Base-by-base conservation (phyloP, 2,113 vertebrate genomes). In the Eubucco bourcierii region DNA sequence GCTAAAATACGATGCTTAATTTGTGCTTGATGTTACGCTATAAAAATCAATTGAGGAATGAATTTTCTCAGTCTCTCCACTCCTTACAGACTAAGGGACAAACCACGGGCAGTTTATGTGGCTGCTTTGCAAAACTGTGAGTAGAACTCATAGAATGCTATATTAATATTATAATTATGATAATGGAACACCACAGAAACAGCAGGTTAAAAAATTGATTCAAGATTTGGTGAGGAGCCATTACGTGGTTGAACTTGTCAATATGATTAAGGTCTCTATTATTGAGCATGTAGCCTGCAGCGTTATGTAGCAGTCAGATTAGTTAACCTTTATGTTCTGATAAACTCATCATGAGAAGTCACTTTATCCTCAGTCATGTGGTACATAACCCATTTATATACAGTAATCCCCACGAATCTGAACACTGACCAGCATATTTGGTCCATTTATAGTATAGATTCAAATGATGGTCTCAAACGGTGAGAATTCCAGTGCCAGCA, bases 321-420 rank as follows among this genome's bases (percentile, higher is more conserved):
- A 81, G 31, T 31, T 23, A 81, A 37, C 29, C 12, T 74, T 65
- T 70, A 59, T 60, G 75, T 12, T 80, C 28, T 72, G 14, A 41
- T n/a, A 72, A 0, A 0, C 7, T 71, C 10, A 33, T 2, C 31
- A 20, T 17, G 12, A 74, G 31, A 63, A 14, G 18, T 56, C 5
- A 31, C 70, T 88, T 94, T 52, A 33, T 90, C 12, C n/a, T 87
- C 27, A 75, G 75, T 52, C 28, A 71, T 31, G 37, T 60, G 52
- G 27, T 44, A 70, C 7, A 31, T 89, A 65, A 89, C 78, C 19
- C 25, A 50, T 78, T 78, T 79, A 64, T 60, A n/a, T 73, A 60
- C n/a, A 60, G 4, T 44, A 65, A 11, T 65, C 19, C 8, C 31
- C 23, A 74, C 44, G 25, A 64, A 7, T 60, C 66, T 68, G 46